Evolutionary conservation across 1,140 invertebrate genomes (phyloP), one percentile per base, ranked within the genome.

Genomic region (Mamestra configurata): DNA sequence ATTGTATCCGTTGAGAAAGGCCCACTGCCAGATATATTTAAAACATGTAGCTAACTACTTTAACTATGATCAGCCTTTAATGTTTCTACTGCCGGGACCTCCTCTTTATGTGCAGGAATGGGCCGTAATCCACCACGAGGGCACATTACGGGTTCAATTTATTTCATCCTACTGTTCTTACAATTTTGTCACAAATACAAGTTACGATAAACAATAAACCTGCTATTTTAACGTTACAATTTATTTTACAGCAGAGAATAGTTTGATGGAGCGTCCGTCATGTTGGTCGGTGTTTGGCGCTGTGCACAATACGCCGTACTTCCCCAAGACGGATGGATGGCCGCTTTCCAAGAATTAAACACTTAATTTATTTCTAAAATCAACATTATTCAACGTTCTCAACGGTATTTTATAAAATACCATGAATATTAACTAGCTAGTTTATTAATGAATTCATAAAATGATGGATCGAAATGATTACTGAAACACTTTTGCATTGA

Each of bases 311-410:
- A 20, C 31, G 10, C 31, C 59, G 31, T 15, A 27, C 18, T 68
- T 24, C 40, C 22, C 37, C 22, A 68, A 68, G 64, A 68, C 46
- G 64, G 64, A 68, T 68, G 40, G 31, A 8, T 35, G 4, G 57
- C 40, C 20, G 31, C 20, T 68, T 46, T 35, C 37, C 37, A 68
- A 68, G 40, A 68, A 46, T 43, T 46, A 68, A 68, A 49, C 40
- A 24, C 64, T 68, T 49, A 68, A 68, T 68, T 68, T 68, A 68
- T 46, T 43, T 46, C 37, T 27, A n/a, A 46, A 68, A 68, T 68
- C 37, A 46, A 68, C 64, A 68, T 68, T 24, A 7, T 46, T 49
- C 20, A 7, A 27, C 37, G 27, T 46, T 49, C 4, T 68, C 31
- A 20, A 10, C 6, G 18, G n/a, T 10, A 37, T 22, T 37, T 18